Percentiles rank a stretch among this genome's conserved stretches.
These are phyloP conservation scores for Netelia virgata DNA, from an alignment of 2,888 invertebrate species.

Conservation along the genomic window DNA sequence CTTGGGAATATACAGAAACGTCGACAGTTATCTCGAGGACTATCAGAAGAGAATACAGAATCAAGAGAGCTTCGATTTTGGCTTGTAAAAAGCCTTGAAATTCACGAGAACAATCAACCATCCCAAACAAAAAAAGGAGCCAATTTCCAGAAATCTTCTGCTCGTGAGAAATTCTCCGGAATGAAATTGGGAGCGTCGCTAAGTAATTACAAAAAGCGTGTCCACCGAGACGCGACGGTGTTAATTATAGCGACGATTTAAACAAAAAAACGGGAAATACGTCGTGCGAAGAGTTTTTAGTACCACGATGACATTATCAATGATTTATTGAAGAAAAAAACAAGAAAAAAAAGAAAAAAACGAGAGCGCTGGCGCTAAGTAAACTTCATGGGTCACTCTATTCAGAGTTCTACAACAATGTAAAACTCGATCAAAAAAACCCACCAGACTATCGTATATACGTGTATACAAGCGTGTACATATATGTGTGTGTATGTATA, in stretches of 20 bases:
- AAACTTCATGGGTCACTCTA: neutral
- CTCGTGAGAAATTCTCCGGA: neutral
- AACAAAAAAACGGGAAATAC: neutral
- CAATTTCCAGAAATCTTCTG: neutral
- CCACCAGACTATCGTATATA: neutral
- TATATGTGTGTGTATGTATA: neutral
- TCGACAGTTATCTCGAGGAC: constrained; percentile 94
- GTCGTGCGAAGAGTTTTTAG: neutral
- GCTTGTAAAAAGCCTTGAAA: constrained; percentile 86
- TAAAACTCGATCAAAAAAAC: neutral
- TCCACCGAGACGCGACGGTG: neutral
- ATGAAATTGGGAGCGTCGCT: neutral
- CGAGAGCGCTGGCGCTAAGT: constrained; percentile 31
- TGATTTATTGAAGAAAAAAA: constrained; percentile 17
- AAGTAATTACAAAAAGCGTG: neutral
- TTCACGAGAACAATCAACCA: neutral
- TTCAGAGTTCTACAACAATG: neutral
- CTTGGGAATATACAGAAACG: constrained; percentile 96
- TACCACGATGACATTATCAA: neutral
- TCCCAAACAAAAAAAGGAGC: neutral
- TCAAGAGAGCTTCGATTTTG: constrained; percentile 95
- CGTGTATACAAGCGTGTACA: too few relatives aligned
- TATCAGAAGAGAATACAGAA: constrained; percentile 94
- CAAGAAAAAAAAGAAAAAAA: neutral
- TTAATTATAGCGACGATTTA: neutral